Base-by-base conservation (phyloP, 1,140 invertebrate genomes). In the Dinoponera quadriceps region DNA sequence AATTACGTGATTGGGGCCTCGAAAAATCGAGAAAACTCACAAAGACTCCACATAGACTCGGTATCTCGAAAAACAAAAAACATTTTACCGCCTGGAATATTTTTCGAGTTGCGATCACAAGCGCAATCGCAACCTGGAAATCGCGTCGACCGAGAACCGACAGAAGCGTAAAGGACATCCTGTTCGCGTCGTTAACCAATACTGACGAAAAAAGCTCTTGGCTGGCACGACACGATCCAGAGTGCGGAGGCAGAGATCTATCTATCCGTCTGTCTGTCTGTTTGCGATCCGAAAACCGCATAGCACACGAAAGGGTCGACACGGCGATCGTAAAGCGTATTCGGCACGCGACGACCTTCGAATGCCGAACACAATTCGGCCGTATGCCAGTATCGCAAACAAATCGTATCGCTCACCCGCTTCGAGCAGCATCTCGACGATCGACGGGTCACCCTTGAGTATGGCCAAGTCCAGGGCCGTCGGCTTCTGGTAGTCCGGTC, bases 391-490 rank as follows among this genome's bases (percentile, higher is more conserved):
- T 75, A 77, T 29, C 27, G 14, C 33, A 62, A 14, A 0, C 11
- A 22, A 25, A 38, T 60, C 20, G 51, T 29, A 48, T n/a, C n/a
- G 82, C 84, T 95, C 92, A 98, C 96, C 96, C 93, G 96, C 95
- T 90, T 95, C 89, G 20, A 97, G 92, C 16, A 98, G 93, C 92
- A 97, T 95, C 85, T 95, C 94, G 0, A 98, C 95, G 88, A 98
- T 96, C 2, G 95, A 92, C 0, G 96, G 95, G 91, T 98, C 97
- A 44, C 97, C 97, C 92, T 97, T 97, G 29, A 98, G 91, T 72
- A 98, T 97, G 0, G 98, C 97, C 74, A 98, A 94, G 91, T 98
- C 97, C 27, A 99, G 94, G 0, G 97, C 97, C 59, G 96, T 97
- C 1, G 97, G 97, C 92, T 98, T 98, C 86, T 96, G 96, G 82